Evolutionary conservation across 2,113 vertebrate species (phyloP).

Genomic region (Zootoca vivipara): DNA sequence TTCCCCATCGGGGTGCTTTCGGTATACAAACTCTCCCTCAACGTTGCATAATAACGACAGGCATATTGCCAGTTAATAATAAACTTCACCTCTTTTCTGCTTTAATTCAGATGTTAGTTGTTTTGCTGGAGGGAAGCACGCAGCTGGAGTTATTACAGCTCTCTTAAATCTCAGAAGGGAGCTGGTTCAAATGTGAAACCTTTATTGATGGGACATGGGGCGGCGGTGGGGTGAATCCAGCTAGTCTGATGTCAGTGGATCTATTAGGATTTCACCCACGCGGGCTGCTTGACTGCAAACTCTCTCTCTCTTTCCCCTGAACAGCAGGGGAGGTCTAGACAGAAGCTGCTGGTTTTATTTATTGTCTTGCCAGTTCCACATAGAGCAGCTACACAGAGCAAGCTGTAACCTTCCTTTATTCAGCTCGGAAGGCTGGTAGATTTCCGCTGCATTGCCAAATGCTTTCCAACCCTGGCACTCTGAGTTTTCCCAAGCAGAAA

Average conservation of each 20-base stretch:
- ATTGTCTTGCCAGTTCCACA: constrained; percentile 47
- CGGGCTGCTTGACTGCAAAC: constrained; percentile 44
- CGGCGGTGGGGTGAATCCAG: constrained; percentile 7
- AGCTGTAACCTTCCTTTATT: constrained; percentile 29
- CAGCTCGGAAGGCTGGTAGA: constrained; percentile 50
- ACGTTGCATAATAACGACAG: background rate
- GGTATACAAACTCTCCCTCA: background rate
- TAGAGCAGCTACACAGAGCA: constrained; percentile 55
- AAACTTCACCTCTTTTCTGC: background rate
- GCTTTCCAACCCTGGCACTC: background rate
- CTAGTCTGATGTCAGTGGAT: constrained; percentile 52
- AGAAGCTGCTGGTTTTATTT: constrained; percentile 55
- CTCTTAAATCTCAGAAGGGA: background rate
- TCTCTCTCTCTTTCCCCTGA: constrained; percentile 59
- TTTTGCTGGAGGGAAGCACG: background rate
- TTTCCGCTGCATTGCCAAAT: constrained; percentile 42
- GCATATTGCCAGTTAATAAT: constrained; percentile 17
- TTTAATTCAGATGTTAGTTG: background rate
- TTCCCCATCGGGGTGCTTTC: background rate
- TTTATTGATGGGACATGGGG: constrained; percentile 31
- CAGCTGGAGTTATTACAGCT: background rate
- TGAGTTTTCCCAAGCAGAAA: background rate
- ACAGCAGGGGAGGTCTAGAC: constrained; percentile 74
- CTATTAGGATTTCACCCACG: constrained; percentile 66
- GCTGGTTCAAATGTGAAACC: constrained; percentile 9